Base-by-base conservation (phyloP, 2,797 vertebrate species). In the Scomberomorus guttatus region DNA sequence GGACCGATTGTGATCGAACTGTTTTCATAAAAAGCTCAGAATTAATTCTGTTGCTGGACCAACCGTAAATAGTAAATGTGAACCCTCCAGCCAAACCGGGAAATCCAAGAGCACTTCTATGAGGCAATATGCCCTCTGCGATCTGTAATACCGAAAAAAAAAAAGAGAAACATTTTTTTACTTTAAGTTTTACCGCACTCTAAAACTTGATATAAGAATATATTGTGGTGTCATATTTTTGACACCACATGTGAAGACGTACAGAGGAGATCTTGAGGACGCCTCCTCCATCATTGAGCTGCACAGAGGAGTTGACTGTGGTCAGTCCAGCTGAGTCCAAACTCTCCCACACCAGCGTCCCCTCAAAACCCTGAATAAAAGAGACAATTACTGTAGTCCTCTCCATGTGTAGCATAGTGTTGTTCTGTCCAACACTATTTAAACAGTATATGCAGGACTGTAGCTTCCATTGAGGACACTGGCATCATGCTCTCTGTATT, bases 1-100 rank as follows among this genome's bases (percentile, higher is more conserved):
- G 15, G n/a, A 25, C 61, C 1, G n/a, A 71, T 68, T 83, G 27
- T 75, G n/a, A 79, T 59, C 25, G 14, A 75, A 57, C 27, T 1
- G 64, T 70, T 81, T 75, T 83, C 60, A 84, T 63, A 55, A 79
- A 72, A 73, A 78, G 57, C 15, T 71, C n/a, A 37, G 13, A 64
- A 70, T 82, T 55, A 29, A 66, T 60, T 55, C 15, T 20, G 70
- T 13, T 37, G 50, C 63, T 14, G 48, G 29, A 92, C 93, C 55
- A 48, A 98, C 97, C 97, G 57, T 99, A 98, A 87, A 99, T 94
- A 9, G 96, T 97, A 71, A 97, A 99, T 64, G 96, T 98, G 89
- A 99, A 99, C 29, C 98, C 97, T 92, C 98, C 98, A 62, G 97
- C 97, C 80, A 99, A 87, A 73, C 98, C 98, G 3, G 98, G 97